Evolutionary conservation across 2,797 vertebrate species (phyloP).

Genomic region (Parauchenoglanis punctatus): DNA sequence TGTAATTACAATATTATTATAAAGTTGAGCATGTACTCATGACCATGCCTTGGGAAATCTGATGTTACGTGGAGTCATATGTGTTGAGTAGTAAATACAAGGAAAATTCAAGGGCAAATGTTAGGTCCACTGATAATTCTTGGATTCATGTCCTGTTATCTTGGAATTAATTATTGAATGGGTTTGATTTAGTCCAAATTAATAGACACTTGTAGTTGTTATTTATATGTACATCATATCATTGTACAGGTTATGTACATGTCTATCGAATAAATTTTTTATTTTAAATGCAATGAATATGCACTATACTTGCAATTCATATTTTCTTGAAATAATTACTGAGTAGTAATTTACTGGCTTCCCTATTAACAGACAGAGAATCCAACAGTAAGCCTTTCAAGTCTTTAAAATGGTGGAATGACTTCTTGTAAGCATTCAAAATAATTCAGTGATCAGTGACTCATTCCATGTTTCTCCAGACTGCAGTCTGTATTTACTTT

Average conservation of each 20-base stretch:
- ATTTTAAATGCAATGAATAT: neutral
- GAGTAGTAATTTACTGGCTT: neutral
- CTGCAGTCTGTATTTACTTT: neutral
- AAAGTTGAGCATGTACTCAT: neutral
- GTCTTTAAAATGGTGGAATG: constrained; percentile 32
- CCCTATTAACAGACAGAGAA: neutral
- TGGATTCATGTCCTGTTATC: neutral
- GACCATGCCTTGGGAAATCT: neutral
- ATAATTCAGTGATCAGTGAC: constrained; percentile 23
- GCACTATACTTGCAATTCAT: neutral
- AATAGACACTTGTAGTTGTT: neutral
- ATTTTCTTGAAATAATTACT: neutral
- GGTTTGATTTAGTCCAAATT: neutral
- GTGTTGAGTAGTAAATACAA: neutral
- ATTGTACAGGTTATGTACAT: neutral
- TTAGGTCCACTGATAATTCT: neutral
- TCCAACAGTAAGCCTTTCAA: neutral
- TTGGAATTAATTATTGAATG: neutral
- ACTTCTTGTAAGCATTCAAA: constrained; percentile 23
- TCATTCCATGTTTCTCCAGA: neutral
- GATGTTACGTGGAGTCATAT: neutral
- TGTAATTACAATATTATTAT: neutral
- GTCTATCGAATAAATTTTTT: neutral
- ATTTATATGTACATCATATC: neutral
- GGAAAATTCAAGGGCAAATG: neutral